A percentile compares a stretch with the other conserved stretches of the same genome.
Conservation (phyloP, 2,797 vertebrate species). For the Fringilla coelebs region DNA sequence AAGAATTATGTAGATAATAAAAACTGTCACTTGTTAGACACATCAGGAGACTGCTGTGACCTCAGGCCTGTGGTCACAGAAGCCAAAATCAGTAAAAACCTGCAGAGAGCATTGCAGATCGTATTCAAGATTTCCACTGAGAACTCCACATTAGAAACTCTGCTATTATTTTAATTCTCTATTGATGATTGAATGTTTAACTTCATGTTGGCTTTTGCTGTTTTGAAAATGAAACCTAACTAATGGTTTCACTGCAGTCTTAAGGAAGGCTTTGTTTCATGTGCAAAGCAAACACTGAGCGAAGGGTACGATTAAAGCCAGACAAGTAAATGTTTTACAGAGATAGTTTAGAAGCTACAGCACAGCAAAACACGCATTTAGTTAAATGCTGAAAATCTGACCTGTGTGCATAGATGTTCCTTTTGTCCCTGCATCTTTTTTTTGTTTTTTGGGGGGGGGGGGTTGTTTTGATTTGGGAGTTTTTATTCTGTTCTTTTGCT, state of each 20-base stretch:
- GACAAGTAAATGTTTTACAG: conserved; percentile 43
- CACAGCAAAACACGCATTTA: neutral
- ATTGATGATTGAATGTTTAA: conserved; percentile 13
- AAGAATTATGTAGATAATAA: conserved; percentile 11
- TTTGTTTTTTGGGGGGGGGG: neutral
- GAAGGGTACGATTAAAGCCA: neutral
- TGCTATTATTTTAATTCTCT: neutral
- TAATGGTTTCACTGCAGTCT: neutral
- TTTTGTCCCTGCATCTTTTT: neutral
- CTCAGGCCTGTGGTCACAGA: neutral
- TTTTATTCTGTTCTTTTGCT: neutral
- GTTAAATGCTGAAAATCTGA: neutral
- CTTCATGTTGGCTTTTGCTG: neutral
- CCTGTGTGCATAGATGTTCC: neutral
- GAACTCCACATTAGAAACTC: neutral
- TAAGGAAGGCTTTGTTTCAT: conserved; percentile 38
- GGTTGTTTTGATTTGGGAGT: no score
- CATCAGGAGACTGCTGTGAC: neutral
- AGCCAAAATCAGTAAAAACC: conserved; percentile 13
- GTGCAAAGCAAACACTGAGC: conserved; percentile 23
- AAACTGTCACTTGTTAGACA: neutral
- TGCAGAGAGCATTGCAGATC: neutral
- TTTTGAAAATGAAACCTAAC: neutral
- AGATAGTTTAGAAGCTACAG: neutral
- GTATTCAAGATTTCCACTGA: neutral